Evolutionary conservation across 2,113 vertebrate genomes (phyloP), one percentile per base, ranked within the genome.

Genomic region (Chionodraco myersi): DNA sequence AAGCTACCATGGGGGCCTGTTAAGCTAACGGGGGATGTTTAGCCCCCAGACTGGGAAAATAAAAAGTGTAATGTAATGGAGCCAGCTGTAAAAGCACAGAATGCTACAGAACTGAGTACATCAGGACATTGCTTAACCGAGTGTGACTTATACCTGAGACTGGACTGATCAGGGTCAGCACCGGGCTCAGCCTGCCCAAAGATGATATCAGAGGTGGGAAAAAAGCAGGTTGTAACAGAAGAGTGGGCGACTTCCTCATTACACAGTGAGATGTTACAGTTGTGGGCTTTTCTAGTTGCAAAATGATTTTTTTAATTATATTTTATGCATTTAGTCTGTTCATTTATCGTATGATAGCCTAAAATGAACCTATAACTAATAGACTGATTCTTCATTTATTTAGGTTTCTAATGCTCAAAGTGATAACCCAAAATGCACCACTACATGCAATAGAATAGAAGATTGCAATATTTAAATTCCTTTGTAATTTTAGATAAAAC

Each of bases 71-170:
- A 84, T 89, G 91, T 91, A 92, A 94, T 93, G 88, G 86, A 88
- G 69, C 69, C 89, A 92, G 88, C 93, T 91, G 92, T 93, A 91
- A 94, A 94, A 94, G 89, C 90, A 92, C 82, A 88, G 80, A 82
- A 67, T 85, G 83, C 82, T 80, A 87, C 73, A 88, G 71, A 75
- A 26, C 71, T 58, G 74, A 87, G 76, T 82, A 62, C 49, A 81
- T 9, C 82, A 90, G 70, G 76, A 88, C 84, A 23, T 84, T 88
- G 75, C 64, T 75, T 53, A 62, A 89, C 72, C 60, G 36, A 23
- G 23, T 0, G 70, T 53, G 65, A 79, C 64, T 52, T 45, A 8
- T 3, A 84, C 44, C 72, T 75, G 13, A 56, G 56, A 58, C 13
- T 11, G 48, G 71, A 65, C 73, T 63, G 79, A 72, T 72, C 64